A percentile compares a stretch with the other conserved stretches of the same genome.
Conservation (phyloP, 2,797 vertebrate genomes). For the Cyclura pinguis region DNA sequence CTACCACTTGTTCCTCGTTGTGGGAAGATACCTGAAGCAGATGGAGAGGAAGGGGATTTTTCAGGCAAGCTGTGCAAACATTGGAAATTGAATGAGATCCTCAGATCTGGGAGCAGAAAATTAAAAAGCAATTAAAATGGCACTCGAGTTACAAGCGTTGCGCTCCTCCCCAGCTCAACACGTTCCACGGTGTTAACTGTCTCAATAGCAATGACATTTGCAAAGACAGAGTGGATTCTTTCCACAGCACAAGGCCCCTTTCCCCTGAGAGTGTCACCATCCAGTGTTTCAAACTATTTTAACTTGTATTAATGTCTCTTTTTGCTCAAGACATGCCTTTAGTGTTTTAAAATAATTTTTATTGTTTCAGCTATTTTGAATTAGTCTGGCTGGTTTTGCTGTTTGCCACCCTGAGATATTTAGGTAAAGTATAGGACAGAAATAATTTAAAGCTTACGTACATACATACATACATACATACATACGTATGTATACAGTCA, state of each 20-base stretch:
- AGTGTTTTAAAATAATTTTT: no score
- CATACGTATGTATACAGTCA: no score
- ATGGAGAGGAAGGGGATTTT: background rate
- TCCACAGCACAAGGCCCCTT: background rate
- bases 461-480: no score
- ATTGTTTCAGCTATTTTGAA: no score
- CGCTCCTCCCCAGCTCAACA: background rate
- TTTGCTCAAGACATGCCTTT: no score
- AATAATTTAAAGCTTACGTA: no score
- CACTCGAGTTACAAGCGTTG: no score
- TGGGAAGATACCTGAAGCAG: background rate
- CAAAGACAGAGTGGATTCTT: background rate
- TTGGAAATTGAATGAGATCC: fast-evolving
- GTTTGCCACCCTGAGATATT: no score
- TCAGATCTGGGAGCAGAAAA: background rate
- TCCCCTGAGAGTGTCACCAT: background rate
- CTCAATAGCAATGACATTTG: background rate
- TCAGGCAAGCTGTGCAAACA: slow-evolving; percentile 5
- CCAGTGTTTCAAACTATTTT: no score
- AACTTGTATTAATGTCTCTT: no score
- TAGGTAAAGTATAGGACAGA: no score
- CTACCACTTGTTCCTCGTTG: background rate
- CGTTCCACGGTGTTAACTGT: background rate
- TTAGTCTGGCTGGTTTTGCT: no score
- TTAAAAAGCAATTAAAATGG: background rate